These are phyloP conservation scores for Rhamphomyia laevipes DNA, from an alignment of 2,888 invertebrate genomes.

Conservation along the genomic window DNA sequence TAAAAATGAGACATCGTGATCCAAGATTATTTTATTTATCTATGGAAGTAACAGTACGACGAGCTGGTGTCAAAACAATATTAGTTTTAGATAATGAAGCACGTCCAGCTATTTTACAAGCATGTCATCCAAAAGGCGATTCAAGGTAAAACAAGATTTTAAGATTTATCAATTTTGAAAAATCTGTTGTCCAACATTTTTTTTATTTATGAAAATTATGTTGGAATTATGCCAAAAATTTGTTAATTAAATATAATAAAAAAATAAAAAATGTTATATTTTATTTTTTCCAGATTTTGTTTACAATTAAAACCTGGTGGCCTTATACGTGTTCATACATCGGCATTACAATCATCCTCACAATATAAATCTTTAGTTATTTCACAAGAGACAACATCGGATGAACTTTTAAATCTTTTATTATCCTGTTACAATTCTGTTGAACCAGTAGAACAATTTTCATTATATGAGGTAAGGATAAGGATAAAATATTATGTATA, in stretches of 20 bases:
- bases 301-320: conserved; percentile 80
- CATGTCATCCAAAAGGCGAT: conserved; percentile 88
- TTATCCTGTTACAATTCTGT: conserved; percentile 74
- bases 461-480: conserved; percentile 65
- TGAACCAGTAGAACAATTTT: conserved; percentile 76
- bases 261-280: background rate
- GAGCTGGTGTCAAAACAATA: conserved; percentile 70
- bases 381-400: conserved; percentile 79
- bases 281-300: conserved; percentile 51
- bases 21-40: conserved; percentile 85
- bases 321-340: conserved; percentile 86
- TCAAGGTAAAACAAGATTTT: conserved; percentile 54
- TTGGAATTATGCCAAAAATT: background rate
- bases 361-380: conserved; percentile 86
- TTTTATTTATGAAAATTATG: background rate
- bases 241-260: background rate
- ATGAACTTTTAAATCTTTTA: conserved; percentile 73
- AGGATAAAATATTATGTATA: too few species aligned
- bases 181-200: background rate
- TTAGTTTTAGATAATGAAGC: conserved; percentile 79
- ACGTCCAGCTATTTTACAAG: conserved; percentile 79
- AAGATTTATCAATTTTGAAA: too few species aligned
- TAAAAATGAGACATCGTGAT: conserved; percentile 82
- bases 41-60: conserved; percentile 84
- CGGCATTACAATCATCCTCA: conserved; percentile 79